Percentiles rank a stretch among this genome's conserved stretches.
Conservation (phyloP, 1,140 invertebrate genomes). For the Dendroctonus valens region DNA sequence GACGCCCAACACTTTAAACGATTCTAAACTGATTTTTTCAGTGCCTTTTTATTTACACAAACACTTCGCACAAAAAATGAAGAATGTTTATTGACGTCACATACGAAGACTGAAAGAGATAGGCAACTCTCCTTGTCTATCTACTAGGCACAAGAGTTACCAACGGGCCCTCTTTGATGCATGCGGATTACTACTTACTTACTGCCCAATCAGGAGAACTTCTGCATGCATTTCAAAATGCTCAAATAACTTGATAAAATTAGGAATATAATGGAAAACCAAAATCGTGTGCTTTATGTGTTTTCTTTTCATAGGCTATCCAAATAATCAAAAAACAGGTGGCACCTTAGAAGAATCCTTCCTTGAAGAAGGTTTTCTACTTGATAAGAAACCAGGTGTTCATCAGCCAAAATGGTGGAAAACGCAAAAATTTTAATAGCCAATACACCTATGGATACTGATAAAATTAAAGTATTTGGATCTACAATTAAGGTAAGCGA, state of each 20-base stretch:
- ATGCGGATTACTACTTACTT: too few species aligned
- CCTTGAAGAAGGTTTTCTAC: slow-evolving; percentile 95
- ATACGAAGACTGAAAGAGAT: background rate
- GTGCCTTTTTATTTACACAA: background rate
- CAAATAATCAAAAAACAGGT: slow-evolving; percentile 60
- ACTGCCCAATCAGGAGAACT: too few species aligned
- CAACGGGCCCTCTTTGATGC: too few species aligned
- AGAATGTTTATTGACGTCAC: background rate
- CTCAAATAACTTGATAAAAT: too few species aligned
- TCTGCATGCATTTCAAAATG: too few species aligned
- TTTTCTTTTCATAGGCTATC: slow-evolving; percentile 22
- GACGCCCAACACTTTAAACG: slow-evolving; percentile 1
- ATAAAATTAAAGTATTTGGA: slow-evolving; percentile 99
- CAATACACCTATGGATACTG: slow-evolving; percentile 99
- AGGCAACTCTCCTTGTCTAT: background rate
- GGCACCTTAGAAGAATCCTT: slow-evolving; percentile 93
- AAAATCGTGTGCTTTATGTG: background rate
- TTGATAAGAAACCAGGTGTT: slow-evolving; percentile 94
- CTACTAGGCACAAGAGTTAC: too few species aligned
- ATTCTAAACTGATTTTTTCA: background rate
- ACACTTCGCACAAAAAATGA: background rate
- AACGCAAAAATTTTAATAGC: slow-evolving; percentile 97
- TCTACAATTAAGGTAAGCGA: slow-evolving; percentile 75
- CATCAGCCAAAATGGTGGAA: slow-evolving; percentile 89
- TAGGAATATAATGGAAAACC: background rate